phyloP scores from a whole-genome alignment of 1,140 invertebrate genomes.

The Heliconius nattereri region DNA sequence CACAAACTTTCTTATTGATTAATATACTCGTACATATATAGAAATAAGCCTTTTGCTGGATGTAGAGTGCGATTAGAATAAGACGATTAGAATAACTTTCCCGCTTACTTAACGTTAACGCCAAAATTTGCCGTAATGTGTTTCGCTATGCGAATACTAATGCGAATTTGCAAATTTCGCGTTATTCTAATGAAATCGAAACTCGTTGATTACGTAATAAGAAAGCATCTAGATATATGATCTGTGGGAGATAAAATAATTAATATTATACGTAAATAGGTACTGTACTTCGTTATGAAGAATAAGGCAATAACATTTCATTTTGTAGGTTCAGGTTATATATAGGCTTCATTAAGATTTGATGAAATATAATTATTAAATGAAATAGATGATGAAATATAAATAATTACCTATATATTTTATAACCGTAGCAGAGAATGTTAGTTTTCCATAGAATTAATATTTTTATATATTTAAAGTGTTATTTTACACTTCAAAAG shows the following conservation, averaged over 20 bases:
- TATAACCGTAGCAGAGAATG: too few species aligned
- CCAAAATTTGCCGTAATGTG: constrained; percentile 39
- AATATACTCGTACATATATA: not conserved
- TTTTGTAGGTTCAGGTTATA: too few species aligned
- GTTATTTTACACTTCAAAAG: too few species aligned
- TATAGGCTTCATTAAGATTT: too few species aligned
- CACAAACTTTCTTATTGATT: too few species aligned
- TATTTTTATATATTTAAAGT: too few species aligned
- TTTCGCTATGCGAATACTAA: constrained; percentile 38
- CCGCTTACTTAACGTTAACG: constrained; percentile 33
- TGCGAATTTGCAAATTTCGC: constrained; percentile 41
- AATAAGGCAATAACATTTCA: not conserved
- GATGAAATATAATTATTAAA: too few species aligned
- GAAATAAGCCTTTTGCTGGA: not conserved
- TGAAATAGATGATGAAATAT: too few species aligned
- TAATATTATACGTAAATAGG: not conserved
- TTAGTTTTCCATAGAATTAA: too few species aligned
- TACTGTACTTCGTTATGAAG: not conserved
- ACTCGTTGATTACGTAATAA: constrained; percentile 50
- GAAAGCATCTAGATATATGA: constrained; percentile 28
- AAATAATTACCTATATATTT: too few species aligned
- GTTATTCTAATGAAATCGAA: constrained; percentile 52
- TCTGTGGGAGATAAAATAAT: not conserved
- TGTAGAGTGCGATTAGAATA: not conserved
- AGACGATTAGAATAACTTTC: constrained; percentile 33